Evolutionary conservation across 2,888 invertebrate genomes (phyloP), one percentile per base, ranked within the genome.

Genomic region (Hemicrepidius hirtus): DNA sequence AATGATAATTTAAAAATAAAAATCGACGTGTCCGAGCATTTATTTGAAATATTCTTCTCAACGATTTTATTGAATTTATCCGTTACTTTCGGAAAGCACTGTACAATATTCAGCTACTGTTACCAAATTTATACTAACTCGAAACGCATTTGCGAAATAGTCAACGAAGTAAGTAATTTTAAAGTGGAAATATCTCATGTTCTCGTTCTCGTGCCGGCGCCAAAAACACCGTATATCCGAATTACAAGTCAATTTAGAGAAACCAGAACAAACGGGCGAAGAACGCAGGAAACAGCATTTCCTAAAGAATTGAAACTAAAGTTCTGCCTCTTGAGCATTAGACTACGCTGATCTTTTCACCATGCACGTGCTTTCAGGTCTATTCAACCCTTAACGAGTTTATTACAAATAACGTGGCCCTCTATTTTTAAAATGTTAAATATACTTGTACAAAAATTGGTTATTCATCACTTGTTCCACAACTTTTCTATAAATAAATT

Each of bases 311-410:
- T 60, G 62, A 72, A 72, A 74, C 71, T 73, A 71, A 75, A 76
- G 75, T 77, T 76, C 74, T 68, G 75, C 63, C 77, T 73, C 79
- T 78, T 73, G 77, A 76, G 77, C 73, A 72, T 76, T 75, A 76
- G 69, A 77, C 77, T 76, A 76, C 77, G 75, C 68, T 70, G 73
- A 74, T 74, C 76, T 77, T 78, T 78, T 77, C 78, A 78, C 68
- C 74, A 59, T 75, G 75, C 76, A 76, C 77, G 78, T 77, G 76
- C 76, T 76, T 70, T 66, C 66, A 70, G 73, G 69, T 67, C 66
- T 72, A 59, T 68, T 21, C 57, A 20, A n/a, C n/a, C 13, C 16
- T 68, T 59, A 41, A 35, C 21, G n/a, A 21, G n/a, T 50, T 50
- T 24, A 44, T 1, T 13, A 4, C 13, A 44, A 16, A 16, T 24